These are phyloP conservation scores for Anomalospiza imberbis DNA, from an alignment of 2,797 vertebrate genomes.

Conservation along the genomic window DNA sequence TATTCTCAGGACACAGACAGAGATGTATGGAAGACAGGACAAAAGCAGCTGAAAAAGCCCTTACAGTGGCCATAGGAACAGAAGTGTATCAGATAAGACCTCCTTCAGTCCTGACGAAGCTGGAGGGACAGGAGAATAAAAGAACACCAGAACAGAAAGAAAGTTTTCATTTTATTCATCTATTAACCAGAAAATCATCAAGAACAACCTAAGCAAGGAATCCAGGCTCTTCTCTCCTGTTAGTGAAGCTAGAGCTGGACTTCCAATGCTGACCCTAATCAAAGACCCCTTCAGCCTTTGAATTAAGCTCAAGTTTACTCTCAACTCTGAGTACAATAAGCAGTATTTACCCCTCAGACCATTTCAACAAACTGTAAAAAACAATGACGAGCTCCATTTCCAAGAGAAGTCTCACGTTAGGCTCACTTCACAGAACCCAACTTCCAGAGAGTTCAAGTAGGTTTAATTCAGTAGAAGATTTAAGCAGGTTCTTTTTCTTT, in stretches of 20 bases:
- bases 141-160: not conserved
- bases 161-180: not conserved
- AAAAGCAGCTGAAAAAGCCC: not conserved
- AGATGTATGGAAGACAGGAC: not conserved
- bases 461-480: not conserved
- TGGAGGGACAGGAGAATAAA: not conserved
- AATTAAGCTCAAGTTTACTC: not conserved
- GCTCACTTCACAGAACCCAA: not conserved
- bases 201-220: not conserved
- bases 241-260: not conserved
- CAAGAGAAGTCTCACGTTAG: not conserved
- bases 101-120: not conserved
- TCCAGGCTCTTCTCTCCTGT: not conserved
- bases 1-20: not conserved
- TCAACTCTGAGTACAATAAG: not conserved
- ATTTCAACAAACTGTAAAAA: not conserved
- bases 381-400: not conserved
- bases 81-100: not conserved
- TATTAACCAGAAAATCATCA: not conserved
- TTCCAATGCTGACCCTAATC: not conserved
- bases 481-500: not conserved
- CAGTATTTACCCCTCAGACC: not conserved
- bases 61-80: not conserved
- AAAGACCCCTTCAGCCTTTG: not conserved
- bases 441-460: not conserved